Conservation (phyloP, 2,888 invertebrate species). For the Harpagoxenus sublaevis region DNA sequence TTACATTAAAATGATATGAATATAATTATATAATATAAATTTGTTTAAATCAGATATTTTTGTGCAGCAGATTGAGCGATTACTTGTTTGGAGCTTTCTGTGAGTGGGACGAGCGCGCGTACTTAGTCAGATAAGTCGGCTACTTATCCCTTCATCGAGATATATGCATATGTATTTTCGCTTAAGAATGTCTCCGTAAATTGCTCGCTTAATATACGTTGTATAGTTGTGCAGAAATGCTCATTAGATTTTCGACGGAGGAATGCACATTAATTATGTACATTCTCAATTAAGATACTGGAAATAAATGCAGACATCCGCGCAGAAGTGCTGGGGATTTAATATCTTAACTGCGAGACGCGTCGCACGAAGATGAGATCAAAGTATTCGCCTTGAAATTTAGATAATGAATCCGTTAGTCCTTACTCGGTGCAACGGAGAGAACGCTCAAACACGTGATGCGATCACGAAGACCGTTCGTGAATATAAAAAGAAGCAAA, state of each 20-base stretch:
- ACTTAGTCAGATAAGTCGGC: neutral
- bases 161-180: neutral
- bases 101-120: neutral
- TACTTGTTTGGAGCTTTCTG: neutral
- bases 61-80: neutral
- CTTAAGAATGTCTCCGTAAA: neutral
- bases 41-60: neutral
- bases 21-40: neutral
- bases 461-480: conserved; percentile 8
- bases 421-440: neutral
- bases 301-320: neutral
- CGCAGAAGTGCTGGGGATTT: neutral
- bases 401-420: conserved; percentile 21
- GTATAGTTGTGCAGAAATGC: neutral
- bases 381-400: neutral
- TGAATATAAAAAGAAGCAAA: neutral
- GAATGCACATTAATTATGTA: neutral
- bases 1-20: neutral
- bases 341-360: neutral
- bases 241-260: conserved; percentile 10
- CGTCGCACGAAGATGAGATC: conserved; percentile 10
- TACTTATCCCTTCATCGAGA: conserved; percentile 7
- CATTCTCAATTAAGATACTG: neutral
- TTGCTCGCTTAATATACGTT: conserved; percentile 6
- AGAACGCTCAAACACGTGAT: conserved; percentile 16